Evolutionary conservation across 30 jellyfish, hydroid and myxozoan genomes (phyloP).

Genomic region (Aurelia aurita complex sp. Pacific): DNA sequence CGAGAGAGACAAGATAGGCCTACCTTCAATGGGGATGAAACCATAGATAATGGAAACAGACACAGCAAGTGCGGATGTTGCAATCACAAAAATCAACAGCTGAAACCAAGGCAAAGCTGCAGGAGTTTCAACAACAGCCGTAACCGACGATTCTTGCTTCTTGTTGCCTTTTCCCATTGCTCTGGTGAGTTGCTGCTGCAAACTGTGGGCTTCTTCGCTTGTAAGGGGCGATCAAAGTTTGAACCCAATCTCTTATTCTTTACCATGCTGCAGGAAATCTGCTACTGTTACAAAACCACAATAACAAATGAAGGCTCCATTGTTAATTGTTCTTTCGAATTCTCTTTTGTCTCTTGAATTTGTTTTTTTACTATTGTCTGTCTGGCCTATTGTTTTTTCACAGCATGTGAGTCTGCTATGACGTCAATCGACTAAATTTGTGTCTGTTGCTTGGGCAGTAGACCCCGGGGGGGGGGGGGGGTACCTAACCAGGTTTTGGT

Average conservation of each 20-base stretch:
- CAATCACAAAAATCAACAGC: conserved; percentile 55
- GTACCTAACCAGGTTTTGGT: no score
- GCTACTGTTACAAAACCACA: conserved; percentile 11
- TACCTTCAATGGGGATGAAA: conserved; percentile 68
- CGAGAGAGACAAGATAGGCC: neutral
- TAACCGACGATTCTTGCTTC: conserved; percentile 30
- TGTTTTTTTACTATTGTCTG: neutral
- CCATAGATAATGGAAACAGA: conserved; percentile 66
- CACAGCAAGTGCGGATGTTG: conserved; percentile 68
- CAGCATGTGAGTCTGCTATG: no score
- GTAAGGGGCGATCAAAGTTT: neutral
- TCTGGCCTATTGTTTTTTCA: neutral
- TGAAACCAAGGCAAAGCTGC: conserved; percentile 59
- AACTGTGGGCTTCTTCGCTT: neutral
- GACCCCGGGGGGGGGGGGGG: no score
- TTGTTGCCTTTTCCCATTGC: conserved; percentile 23
- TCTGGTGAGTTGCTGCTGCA: no score
- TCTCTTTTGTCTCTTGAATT: neutral
- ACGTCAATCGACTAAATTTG: no score
- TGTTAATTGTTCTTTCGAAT: no score
- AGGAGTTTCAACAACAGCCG: conserved; percentile 14
- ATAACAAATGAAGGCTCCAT: no score
- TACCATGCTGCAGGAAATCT: neutral
- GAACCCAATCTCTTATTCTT: neutral
- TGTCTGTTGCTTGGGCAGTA: no score